phyloP scores from a whole-genome alignment of 1,140 invertebrate genomes.

The Dendroctonus valens region DNA sequence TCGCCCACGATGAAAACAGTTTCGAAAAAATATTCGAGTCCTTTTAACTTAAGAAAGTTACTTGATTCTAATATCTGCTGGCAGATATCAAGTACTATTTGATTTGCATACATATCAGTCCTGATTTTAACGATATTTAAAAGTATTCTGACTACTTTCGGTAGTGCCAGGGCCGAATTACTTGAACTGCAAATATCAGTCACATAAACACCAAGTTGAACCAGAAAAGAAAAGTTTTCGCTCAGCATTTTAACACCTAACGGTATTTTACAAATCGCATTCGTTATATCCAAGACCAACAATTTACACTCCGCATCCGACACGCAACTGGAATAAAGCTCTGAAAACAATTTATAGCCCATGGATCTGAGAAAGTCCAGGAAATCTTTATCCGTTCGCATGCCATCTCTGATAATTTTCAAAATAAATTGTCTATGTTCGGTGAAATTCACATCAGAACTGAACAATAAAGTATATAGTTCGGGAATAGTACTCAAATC shows the following conservation, averaged over 20 bases:
- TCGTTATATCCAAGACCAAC: conserved; percentile 62
- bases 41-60: conserved; percentile 21
- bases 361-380: conserved; percentile 53
- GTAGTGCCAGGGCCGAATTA: conserved; percentile 21
- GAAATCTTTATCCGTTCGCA: conserved; percentile 54
- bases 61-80: conserved; percentile 18
- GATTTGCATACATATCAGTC: conserved; percentile 29
- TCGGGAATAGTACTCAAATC: conserved; percentile 74
- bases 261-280: conserved; percentile 58
- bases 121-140: conserved; percentile 30
- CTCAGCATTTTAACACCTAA: conserved; percentile 61
- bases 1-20: conserved; percentile 31
- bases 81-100: conserved; percentile 26
- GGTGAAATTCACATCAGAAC: conserved; percentile 61
- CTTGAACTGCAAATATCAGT: neutral
- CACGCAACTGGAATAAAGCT: conserved; percentile 54
- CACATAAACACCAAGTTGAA: conserved; percentile 48
- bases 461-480: conserved; percentile 71
- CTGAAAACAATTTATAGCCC: conserved; percentile 58
- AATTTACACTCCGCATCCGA: conserved; percentile 57
- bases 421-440: conserved; percentile 68
- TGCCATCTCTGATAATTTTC: conserved; percentile 64
- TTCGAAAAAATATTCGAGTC: conserved; percentile 36
- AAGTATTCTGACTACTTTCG: conserved; percentile 28
- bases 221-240: conserved; percentile 60